phyloP scores from a whole-genome alignment of 2,888 invertebrate genomes.

The Tillus elongatus region DNA sequence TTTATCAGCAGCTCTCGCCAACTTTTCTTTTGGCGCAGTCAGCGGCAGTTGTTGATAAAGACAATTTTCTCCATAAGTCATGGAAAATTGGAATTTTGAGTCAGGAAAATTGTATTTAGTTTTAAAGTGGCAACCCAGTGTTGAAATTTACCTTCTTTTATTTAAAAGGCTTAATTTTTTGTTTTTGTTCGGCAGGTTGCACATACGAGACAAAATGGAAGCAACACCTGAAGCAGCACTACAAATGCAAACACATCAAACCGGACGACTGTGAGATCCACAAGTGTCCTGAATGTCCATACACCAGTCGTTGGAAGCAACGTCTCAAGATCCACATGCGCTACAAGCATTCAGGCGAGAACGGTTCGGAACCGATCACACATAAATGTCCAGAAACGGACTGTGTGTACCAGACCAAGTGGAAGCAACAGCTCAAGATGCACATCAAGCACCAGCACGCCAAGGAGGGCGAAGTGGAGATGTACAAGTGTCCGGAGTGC shows the following conservation, averaged over 20 bases:
- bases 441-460: not conserved
- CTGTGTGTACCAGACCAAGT: conserved; percentile 1
- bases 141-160: too few species aligned
- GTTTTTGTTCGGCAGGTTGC: too few species aligned
- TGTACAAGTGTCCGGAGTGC: not conserved
- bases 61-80: too few species aligned
- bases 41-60: too few species aligned
- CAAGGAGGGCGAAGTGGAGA: not conserved
- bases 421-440: conserved; percentile 1
- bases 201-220: conserved; percentile 2
- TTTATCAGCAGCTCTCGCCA: too few species aligned
- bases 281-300: not conserved
- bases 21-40: too few species aligned
- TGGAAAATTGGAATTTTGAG: too few species aligned
- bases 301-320: not conserved
- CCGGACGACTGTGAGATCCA: not conserved
- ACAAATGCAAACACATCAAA: conserved; percentile 2
- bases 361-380: not conserved
- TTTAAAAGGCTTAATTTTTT: too few species aligned
- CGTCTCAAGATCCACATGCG: conserved; percentile 2
- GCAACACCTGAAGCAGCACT: conserved; percentile 2
- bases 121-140: too few species aligned
- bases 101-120: too few species aligned
- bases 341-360: not conserved
- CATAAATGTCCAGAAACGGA: not conserved